phyloP scores from a whole-genome alignment of 2,888 invertebrate genomes.

The Ligdia adustata region DNA sequence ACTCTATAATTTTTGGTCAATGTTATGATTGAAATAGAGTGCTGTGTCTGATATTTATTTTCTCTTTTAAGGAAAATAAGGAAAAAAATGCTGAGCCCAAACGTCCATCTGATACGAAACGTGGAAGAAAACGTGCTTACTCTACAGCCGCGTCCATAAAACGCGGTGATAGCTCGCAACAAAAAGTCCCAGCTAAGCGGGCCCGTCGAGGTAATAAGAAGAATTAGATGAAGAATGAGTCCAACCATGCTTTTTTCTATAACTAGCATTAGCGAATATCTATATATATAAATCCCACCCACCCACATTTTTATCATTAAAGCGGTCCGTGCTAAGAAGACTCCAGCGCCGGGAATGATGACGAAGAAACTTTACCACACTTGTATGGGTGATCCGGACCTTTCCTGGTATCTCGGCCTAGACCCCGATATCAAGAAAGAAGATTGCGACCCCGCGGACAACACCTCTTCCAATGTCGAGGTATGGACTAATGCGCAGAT shows the following conservation, averaged over 20 bases:
- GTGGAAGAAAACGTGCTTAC: constrained; percentile 67
- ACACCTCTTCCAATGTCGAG: constrained; percentile 64
- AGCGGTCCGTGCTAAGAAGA: constrained; percentile 55
- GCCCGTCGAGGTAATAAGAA: constrained; percentile 56
- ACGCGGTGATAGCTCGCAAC: constrained; percentile 30
- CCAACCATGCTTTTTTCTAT: neutral
- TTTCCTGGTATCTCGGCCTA: constrained; percentile 79
- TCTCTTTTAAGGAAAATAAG: no score
- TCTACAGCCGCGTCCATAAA: constrained; percentile 62
- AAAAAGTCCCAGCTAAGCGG: constrained; percentile 50
- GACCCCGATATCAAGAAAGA: constrained; percentile 77
- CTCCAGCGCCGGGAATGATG: constrained; percentile 62
- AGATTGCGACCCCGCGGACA: constrained; percentile 66
- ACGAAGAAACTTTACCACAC: constrained; percentile 64
- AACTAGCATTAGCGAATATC: no score
- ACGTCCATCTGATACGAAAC: constrained; percentile 54
- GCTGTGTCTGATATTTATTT: no score
- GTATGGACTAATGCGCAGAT: no score
- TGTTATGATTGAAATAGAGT: no score
- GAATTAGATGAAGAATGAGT: constrained; percentile 2
- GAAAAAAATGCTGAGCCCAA: constrained; percentile 44
- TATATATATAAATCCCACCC: no score
- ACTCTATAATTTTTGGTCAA: no score
- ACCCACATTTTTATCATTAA: constrained; percentile 17
- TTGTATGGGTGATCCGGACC: constrained; percentile 65